These are phyloP conservation scores for Drosophila mercatorum DNA, from an alignment of 2,888 invertebrate species.

Conservation along the genomic window DNA sequence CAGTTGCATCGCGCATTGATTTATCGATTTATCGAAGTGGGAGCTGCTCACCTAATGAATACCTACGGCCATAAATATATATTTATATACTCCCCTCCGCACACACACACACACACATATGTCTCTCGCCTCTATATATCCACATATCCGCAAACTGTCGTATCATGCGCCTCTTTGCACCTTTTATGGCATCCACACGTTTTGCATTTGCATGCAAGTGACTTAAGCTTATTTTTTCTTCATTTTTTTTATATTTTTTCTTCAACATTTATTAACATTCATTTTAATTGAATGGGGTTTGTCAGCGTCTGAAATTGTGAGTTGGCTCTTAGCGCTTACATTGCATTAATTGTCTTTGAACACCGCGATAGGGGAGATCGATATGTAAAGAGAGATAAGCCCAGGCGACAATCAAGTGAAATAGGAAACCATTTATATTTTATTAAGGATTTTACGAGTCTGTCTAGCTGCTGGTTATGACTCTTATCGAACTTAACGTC, in stretches of 20 bases:
- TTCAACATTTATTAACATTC: conserved; percentile 28
- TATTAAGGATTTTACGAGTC: conserved; percentile 2
- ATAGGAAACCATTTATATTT: background rate
- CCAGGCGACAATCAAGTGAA: background rate
- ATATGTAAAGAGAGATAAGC: background rate
- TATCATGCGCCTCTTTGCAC: conserved; percentile 55
- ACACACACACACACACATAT: background rate
- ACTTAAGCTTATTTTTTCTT: background rate
- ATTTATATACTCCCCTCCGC: background rate
- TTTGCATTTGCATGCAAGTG: conserved; percentile 48
- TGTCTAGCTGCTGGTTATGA: background rate
- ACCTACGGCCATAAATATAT: conserved; percentile 9
- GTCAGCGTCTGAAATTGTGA: conserved; percentile 13
- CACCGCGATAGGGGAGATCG: background rate
- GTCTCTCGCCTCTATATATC: background rate
- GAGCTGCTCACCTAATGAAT: conserved; percentile 52
- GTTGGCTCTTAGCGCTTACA: background rate
- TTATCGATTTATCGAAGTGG: conserved; percentile 49
- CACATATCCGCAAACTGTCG: conserved; percentile 46
- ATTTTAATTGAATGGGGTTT: conserved; percentile 41
- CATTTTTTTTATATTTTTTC: background rate
- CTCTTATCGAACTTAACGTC: background rate
- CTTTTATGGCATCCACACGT: conserved; percentile 62
- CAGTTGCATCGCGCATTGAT: conserved; percentile 54
- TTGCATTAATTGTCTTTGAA: conserved; percentile 19